Evolutionary conservation across 2,797 vertebrate species (phyloP).

Genomic region (Cephalopachus bancanus): DNA sequence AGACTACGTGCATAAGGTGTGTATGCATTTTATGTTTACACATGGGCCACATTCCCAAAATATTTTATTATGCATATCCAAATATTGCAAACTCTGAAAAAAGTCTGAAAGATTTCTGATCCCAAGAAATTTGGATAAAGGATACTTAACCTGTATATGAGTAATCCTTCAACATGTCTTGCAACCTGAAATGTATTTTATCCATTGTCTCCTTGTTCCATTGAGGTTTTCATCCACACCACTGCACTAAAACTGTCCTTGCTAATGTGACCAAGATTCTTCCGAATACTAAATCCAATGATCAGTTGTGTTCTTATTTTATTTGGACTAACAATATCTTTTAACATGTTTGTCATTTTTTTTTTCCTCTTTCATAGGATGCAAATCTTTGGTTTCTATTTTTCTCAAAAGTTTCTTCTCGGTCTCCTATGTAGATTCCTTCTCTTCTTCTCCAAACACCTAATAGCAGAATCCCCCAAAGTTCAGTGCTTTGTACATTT

Average conservation of each 20-base stretch:
- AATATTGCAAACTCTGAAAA: background rate
- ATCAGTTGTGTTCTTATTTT: background rate
- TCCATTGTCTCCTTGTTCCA: background rate
- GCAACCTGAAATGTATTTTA: background rate
- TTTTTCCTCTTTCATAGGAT: background rate
- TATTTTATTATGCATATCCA: background rate
- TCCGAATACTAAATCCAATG: background rate
- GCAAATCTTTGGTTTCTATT: background rate
- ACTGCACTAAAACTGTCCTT: background rate
- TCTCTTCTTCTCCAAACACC: too few species aligned
- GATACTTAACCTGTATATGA: background rate
- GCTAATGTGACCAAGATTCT: background rate
- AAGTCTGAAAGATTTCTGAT: background rate
- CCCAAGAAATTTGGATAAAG: background rate
- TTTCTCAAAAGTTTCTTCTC: background rate
- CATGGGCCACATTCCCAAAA: background rate
- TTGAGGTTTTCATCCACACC: background rate
- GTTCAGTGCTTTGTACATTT: background rate
- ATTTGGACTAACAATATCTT: background rate
- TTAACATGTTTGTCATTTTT: background rate
- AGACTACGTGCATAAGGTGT: background rate
- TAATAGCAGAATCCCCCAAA: background rate
- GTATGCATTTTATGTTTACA: background rate
- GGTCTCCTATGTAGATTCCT: background rate
- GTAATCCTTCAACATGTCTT: background rate